phyloP scores from a whole-genome alignment of 2,888 invertebrate genomes.

The Acronicta psi region DNA sequence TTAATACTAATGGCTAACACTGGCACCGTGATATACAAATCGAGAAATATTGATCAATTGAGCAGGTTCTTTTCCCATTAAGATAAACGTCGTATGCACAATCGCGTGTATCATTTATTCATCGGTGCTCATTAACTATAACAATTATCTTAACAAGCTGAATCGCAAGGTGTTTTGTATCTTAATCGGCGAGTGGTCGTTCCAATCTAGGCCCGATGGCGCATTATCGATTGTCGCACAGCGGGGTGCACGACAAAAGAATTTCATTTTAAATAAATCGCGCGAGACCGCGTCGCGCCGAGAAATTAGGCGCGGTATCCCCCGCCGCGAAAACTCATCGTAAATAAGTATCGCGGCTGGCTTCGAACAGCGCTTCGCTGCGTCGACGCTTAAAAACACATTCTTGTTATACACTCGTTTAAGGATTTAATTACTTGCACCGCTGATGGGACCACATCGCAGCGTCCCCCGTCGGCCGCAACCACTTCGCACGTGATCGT shows the following conservation, averaged over 20 bases:
- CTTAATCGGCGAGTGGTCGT: constrained; percentile 78
- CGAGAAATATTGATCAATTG: constrained; percentile 22
- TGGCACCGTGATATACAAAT: background rate
- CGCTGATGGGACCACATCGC: constrained; percentile 70
- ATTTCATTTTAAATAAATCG: constrained; percentile 87
- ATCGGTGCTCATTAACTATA: constrained; percentile 62
- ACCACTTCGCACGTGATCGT: constrained; percentile 80
- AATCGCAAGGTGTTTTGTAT: constrained; percentile 77
- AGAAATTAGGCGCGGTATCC: constrained; percentile 86
- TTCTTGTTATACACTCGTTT: constrained; percentile 87
- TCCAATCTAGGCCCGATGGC: constrained; percentile 80
- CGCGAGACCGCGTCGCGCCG: constrained; percentile 85
- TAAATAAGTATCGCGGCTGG: constrained; percentile 84
- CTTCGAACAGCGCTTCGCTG: constrained; percentile 68
- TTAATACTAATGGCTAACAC: constrained; percentile 21
- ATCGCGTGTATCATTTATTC: constrained; percentile 47
- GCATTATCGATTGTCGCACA: constrained; percentile 84
- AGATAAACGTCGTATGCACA: constrained; percentile 10
- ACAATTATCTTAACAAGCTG: constrained; percentile 68
- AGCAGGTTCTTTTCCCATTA: constrained; percentile 16
- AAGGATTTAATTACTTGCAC: constrained; percentile 87
- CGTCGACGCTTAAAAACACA: constrained; percentile 78
- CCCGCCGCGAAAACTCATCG: constrained; percentile 87
- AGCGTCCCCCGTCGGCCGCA: constrained; percentile 54
- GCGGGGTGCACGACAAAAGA: constrained; percentile 84